Evolutionary conservation across 2,113 vertebrate genomes (phyloP), one percentile per base, ranked within the genome.

Genomic region (Trichechus manatus): DNA sequence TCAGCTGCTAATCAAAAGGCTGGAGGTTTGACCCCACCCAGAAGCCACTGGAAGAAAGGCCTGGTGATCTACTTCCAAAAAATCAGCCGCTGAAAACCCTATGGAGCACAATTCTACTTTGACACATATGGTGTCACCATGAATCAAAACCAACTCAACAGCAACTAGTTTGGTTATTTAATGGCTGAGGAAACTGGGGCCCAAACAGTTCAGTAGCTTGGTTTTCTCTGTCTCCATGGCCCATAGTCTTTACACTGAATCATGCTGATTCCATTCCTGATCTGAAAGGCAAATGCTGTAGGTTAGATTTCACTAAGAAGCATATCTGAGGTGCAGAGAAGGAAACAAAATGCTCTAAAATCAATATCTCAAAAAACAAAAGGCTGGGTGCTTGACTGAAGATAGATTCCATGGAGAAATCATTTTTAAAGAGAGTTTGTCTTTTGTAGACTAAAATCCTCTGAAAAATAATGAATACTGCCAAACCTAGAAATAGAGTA

Each of bases 401-500:
- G 7, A 90, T 27, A 81, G 87, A 95, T 33, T 42, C 87, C 44
- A 44, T 2, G 61, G 66, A 42, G 33, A 82, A 95, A 61, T 9
- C 14, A 29, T 72, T 56, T 83, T 68, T 63, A 83, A 91, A 91
- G 83, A 85, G 19, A 80, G 78, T 36, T 96, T 94, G 89, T 70
- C 79, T 83, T 93, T 79, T 59, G 36, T 89, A 89, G 68, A 94
- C 92, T 78, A 79, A 87, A 87, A 91, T 70, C 50, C 86, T 50
- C 31, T 77, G 25, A 68, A 91, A 87, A 82, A 89, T 27, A 84
- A 87, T 17, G 25, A 92, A 87, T 91, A 22, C 42, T 93, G 9
- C 33, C 63, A 79, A 91, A 81, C 23, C 27, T 79, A 56, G 42
- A 79, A 68, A 75, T 36, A 59, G 20, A 94, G 23, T 75, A n/a